These are phyloP conservation scores for Coregonus sp. DNA, from an alignment of 2,797 vertebrate genomes.

Conservation along the genomic window DNA sequence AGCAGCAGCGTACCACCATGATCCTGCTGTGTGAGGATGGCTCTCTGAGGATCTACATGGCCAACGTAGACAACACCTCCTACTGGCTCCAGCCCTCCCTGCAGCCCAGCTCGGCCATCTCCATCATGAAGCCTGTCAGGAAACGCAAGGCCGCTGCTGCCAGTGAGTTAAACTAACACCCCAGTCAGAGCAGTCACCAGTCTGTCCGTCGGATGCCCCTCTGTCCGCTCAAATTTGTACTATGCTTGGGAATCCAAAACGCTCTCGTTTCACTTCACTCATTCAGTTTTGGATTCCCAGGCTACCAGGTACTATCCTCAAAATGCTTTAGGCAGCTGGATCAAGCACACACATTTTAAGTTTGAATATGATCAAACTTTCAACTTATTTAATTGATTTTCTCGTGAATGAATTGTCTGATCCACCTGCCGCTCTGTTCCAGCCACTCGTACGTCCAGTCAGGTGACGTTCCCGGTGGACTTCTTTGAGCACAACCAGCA, in stretches of 20 bases:
- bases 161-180: slow-evolving; percentile 75
- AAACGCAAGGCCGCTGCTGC: slow-evolving; percentile 92
- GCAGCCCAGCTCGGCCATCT: slow-evolving; percentile 95
- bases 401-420: too few species aligned
- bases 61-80: slow-evolving; percentile 95
- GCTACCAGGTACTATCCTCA: too few species aligned
- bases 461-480: slow-evolving; percentile 96
- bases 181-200: too few species aligned
- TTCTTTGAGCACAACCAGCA: slow-evolving; percentile 99
- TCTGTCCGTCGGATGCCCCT: too few species aligned
- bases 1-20: slow-evolving; percentile 98
- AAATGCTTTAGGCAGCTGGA: too few species aligned
- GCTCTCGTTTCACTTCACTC: too few species aligned
- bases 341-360: too few species aligned
- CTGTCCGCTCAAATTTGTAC: too few species aligned
- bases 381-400: too few species aligned
- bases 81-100: slow-evolving; percentile 97
- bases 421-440: not conserved
- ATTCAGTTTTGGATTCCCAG: too few species aligned
- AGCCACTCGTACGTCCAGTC: slow-evolving; percentile 94
- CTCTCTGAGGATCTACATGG: slow-evolving; percentile 98
- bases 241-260: too few species aligned
- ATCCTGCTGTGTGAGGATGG: slow-evolving; percentile 97
- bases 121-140: slow-evolving; percentile 96
- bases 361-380: too few species aligned